Evolutionary conservation across 2,888 invertebrate genomes (phyloP), one percentile per base, ranked within the genome.

Genomic region (Venustoraphidia nigricollis): DNA sequence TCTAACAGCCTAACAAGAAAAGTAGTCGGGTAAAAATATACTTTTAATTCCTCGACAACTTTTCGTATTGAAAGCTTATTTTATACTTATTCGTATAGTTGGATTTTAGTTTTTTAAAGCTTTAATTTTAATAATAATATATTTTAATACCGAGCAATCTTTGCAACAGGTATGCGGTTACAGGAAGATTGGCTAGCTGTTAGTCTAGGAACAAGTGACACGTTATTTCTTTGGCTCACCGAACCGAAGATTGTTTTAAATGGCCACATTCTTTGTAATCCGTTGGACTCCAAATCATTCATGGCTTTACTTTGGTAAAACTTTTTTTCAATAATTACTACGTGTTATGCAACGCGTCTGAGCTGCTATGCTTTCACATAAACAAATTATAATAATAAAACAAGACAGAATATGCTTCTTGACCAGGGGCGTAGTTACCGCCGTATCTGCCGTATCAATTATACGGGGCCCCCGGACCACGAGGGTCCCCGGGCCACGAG

Each of bases 171-270:
- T 8, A 83, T 95, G 72, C 76, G 84, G 37, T 71, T 94, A 5
- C 74, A 76, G 11, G 70, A 83, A 36, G 84, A 83, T 47, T 93
- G 93, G 73, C 71, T 95, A 14, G 89, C 87, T 0, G 81, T 94
- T 41, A 90, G 91, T 57, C 69, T 92, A 48, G 94, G 97, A 8
- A 96, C 96, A 0, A 95, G 94, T 64, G 96, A 97, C 66, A 94
- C 93, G 0, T 65, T 94, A 2, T 85, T 96, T 59, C 70, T 88
- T 50, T 87, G 85, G 66, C 68, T 92, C 8, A 67, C 75, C 27
- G 68, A 78, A 35, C 81, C 88, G 0, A 76, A 75, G 44, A 73
- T 77, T 6, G 73, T 83, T 0, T 66, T 78, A 1, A 83, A 87
- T 47, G 94, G 94, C 0, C 92, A 94, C 64, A 72, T 95, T 37